Base-by-base conservation (phyloP, 2,888 invertebrate genomes). In the Schrankia costaestrigalis region DNA sequence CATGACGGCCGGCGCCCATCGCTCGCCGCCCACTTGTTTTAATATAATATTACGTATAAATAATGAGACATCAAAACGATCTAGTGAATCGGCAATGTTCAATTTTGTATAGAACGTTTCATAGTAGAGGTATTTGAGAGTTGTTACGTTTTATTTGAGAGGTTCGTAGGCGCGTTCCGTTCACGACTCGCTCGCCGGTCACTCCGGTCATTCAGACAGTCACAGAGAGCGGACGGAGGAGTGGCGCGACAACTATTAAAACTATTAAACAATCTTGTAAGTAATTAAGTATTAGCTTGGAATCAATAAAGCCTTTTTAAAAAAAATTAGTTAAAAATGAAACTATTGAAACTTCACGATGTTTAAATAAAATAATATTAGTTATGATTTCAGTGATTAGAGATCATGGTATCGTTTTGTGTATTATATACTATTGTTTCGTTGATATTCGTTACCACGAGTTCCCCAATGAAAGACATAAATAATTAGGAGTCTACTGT, bases 271-370 rank as follows among this genome's bases (percentile, higher is more conserved):
- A 78, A 81, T 84, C 86, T 86, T 83, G 81, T 85, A 84, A 84
- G 80, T 87, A 86, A 85, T 83, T 86, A 82, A 85, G 85, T 85
- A 85, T 86, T 86, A 86, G 87, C 86, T 87, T 87, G 81, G 74
- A 85, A 83, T 84, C 82, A 78, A 85, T 84, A 85, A 87, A 85
- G 84, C 84, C 85, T 84, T 87, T 85, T 79, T 78, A 79, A 85
- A 81, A n/a, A 77, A 77, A 79, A 74, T 74, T 80, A 79, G 78
- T 82, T 80, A 82, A 74, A 62, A 77, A 76, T 72, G 67, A 75
- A 77, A 78, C 76, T 81, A 83, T 83, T 83, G 78, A 83, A 81
- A 81, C 57, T 83, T 83, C 81, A 83, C 83, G 74, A 65, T 77
- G 78, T 81, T 85, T 76, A 81, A 78, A 73, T 71, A 74, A 68